These are phyloP conservation scores for Notolabrus celidotus DNA, from an alignment of 2,797 vertebrate species.

Conservation along the genomic window DNA sequence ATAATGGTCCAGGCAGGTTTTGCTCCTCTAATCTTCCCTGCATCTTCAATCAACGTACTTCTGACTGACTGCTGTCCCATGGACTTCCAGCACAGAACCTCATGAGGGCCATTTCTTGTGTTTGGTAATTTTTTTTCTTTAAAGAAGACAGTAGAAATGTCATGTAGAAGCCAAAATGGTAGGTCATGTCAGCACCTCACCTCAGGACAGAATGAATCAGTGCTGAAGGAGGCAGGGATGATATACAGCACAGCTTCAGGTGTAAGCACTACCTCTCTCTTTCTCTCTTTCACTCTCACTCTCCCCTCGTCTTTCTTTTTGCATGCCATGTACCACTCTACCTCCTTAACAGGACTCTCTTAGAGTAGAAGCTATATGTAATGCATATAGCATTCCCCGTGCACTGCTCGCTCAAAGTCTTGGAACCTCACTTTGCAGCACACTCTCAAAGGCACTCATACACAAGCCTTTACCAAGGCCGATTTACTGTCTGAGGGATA, in stretches of 20 bases:
- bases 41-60: neutral
- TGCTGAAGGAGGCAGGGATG: conserved; percentile 49
- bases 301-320: no score
- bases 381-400: conserved; percentile 59
- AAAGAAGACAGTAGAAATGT: conserved; percentile 51
- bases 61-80: neutral
- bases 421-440: conserved; percentile 51
- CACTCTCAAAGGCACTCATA: conserved; percentile 9
- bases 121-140: neutral
- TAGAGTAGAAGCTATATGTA: conserved; percentile 59
- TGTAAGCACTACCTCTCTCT: conserved; percentile 19
- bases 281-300: neutral
- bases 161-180: conserved; percentile 49
- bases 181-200: conserved; percentile 57
- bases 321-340: conserved; percentile 13
- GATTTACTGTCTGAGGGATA: conserved; percentile 63
- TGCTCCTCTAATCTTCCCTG: neutral
- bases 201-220: conserved; percentile 56
- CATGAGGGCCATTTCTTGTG: neutral
- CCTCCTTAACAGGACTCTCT: conserved; percentile 35
- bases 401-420: conserved; percentile 60
- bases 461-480: conserved; percentile 25
- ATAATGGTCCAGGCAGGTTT: neutral
- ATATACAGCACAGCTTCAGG: conserved; percentile 31
- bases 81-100: neutral